Conservation (phyloP, 2,888 invertebrate genomes). For the Drosophila paramelanica region DNA sequence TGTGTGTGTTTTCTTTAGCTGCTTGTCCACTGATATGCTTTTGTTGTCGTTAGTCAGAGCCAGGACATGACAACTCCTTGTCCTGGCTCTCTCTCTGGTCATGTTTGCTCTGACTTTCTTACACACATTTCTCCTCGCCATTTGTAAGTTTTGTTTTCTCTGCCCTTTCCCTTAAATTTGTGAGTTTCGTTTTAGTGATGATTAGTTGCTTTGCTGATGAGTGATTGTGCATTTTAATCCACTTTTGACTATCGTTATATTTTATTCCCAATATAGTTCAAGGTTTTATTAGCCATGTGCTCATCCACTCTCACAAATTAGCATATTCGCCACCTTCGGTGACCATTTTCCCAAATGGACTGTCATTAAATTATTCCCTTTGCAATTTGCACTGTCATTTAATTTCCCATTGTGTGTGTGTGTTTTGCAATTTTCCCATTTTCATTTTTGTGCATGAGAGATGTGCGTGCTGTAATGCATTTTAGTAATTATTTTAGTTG, state of each 20-base stretch:
- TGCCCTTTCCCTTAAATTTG: slow-evolving; percentile 24
- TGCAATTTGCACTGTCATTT: slow-evolving; percentile 71
- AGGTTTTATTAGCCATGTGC: slow-evolving; percentile 19
- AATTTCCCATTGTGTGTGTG: slow-evolving; percentile 34
- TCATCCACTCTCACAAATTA: slow-evolving; percentile 55
- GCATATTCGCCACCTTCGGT: slow-evolving; percentile 52
- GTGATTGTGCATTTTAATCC: slow-evolving; percentile 26
- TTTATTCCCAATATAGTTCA: slow-evolving; percentile 21
- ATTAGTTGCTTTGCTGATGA: slow-evolving; percentile 44
- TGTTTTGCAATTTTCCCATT: slow-evolving; percentile 13
- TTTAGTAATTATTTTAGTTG: slow-evolving; percentile 74
- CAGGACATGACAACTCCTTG: slow-evolving; percentile 47
- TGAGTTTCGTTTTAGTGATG: slow-evolving; percentile 23
- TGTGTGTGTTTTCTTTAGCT: slow-evolving; percentile 53
- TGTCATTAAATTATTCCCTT: slow-evolving; percentile 71
- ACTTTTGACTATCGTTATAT: slow-evolving; percentile 1
- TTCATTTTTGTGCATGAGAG: slow-evolving; percentile 2
- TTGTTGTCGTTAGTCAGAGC: slow-evolving; percentile 56
- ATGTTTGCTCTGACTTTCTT: slow-evolving; percentile 31
- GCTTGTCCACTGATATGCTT: slow-evolving; percentile 64
- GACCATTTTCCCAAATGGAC: slow-evolving; percentile 62
- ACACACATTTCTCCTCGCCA: slow-evolving; percentile 22
- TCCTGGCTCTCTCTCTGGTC: slow-evolving; percentile 15
- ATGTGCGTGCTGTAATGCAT: slow-evolving; percentile 66
- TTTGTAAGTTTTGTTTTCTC: slow-evolving; percentile 29